phyloP scores from a whole-genome alignment of 2,113 vertebrate species.

The Sinocyclocheilus anshuiensis region DNA sequence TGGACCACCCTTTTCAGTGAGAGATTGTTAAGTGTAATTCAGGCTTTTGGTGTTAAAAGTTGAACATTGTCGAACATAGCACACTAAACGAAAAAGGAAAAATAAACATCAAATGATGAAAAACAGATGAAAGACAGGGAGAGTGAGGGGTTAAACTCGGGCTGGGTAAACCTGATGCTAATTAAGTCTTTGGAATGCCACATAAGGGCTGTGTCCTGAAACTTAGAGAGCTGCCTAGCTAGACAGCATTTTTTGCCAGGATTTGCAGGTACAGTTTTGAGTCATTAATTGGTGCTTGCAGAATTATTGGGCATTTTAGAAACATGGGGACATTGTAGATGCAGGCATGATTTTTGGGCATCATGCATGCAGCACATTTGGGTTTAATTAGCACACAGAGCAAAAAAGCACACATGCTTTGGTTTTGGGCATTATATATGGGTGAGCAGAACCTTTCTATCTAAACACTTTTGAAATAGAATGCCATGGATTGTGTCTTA shows the following conservation, averaged over 20 bases:
- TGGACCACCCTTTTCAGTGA: slow-evolving; percentile 21
- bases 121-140: slow-evolving; percentile 32
- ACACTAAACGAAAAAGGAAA: not conserved
- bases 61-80: not conserved
- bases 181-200: slow-evolving; percentile 77
- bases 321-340: too few species aligned
- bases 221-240: not conserved
- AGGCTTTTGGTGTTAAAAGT: not conserved
- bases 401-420: not conserved
- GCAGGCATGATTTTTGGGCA: not conserved
- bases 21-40: slow-evolving; percentile 21
- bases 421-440: not conserved
- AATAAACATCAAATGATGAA: slow-evolving; percentile 38
- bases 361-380: not conserved
- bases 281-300: not conserved
- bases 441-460: not conserved
- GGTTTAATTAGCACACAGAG: not conserved
- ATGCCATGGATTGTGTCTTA: not conserved
- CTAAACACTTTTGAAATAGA: not conserved
- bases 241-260: not conserved
- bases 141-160: slow-evolving; percentile 74
- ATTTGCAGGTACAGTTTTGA: not conserved
- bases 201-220: slow-evolving; percentile 48
- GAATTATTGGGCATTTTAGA: not conserved
- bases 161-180: slow-evolving; percentile 80